Evolutionary conservation across 2,888 invertebrate genomes (phyloP), one percentile per base, ranked within the genome.

Genomic region (Cynaeus angustus): DNA sequence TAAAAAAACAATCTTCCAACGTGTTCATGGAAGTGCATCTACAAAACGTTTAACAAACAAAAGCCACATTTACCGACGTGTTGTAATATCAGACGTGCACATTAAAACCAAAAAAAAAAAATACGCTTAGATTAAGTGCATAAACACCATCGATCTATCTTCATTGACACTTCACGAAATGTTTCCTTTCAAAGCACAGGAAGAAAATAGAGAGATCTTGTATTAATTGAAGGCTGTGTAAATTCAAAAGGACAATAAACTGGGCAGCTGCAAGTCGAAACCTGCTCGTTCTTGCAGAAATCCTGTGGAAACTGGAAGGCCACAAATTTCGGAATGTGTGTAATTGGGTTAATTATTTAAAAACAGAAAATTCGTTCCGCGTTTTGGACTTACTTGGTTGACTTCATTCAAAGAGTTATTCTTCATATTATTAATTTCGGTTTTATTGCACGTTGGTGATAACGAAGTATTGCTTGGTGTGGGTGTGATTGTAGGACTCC

Each of bases 401-500:
- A 84, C 82, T 76, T 85, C 84, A 13, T 75, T 81, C 70, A 82
- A 70, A 7, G 82, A 79, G 66, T 70, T 75, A 66, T 83, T 84
- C 82, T 83, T 84, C 72, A 83, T 82, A 30, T 74, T 81, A 73
- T 83, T 84, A 69, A 84, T 81, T 68, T 84, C 83, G 79, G 82
- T 84, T 66, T 83, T 83, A 72, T 83, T 82, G 56, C 75, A 77
- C 10, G 65, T 68, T 26, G 78, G 77, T n/a, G 81, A 78, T 68
- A 85, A 74, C 0, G 84, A 85, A 72, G 80, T 83, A 50, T 82
- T 83, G 69, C 84, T 84, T 71, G 89, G 88, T 68, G 92, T 91
- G 68, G 91, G 91, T 43, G 91, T 91, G 82, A 91, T 87, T 33
- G 86, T 70, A 82, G 85, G 77, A 82, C 86, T 76, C 33, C 88